A percentile compares a stretch with the other conserved stretches of the same genome.
phyloP scores from a whole-genome alignment of 2,113 vertebrate species.

The Hippocampus mohnikei region DNA sequence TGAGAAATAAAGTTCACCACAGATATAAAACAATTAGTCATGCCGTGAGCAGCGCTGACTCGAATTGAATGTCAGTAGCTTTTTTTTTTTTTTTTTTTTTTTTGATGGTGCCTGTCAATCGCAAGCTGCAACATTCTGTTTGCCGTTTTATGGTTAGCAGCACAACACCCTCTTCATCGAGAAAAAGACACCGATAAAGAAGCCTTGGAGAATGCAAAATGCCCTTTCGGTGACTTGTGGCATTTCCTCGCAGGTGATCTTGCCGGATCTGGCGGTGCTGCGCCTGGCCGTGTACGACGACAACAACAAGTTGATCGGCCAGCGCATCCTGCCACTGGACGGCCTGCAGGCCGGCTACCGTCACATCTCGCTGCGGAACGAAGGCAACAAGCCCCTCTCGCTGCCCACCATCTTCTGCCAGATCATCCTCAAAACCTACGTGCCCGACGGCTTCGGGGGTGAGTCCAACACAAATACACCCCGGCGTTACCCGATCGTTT shows the following conservation, averaged over 20 bases:
- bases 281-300: constrained; percentile 96
- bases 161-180: background rate
- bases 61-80: too few species aligned
- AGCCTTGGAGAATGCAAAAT: too few species aligned
- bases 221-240: too few species aligned
- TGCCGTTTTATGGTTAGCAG: too few species aligned
- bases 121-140: too few species aligned
- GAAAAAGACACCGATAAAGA: too few species aligned
- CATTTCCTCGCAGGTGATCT: constrained; percentile 81
- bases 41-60: too few species aligned
- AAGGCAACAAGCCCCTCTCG: constrained; percentile 95
- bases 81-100: too few species aligned
- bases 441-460: constrained; percentile 98
- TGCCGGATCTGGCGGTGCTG: constrained; percentile 94
- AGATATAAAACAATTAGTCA: too few species aligned
- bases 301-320: constrained; percentile 94
- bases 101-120: too few species aligned
- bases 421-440: constrained; percentile 98
- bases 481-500: too few species aligned
- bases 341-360: constrained; percentile 95
- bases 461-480: constrained; percentile 30
- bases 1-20: too few species aligned
- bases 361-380: constrained; percentile 96
- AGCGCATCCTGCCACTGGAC: constrained; percentile 93
- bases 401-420: constrained; percentile 97